Base-by-base conservation (phyloP, 2,888 invertebrate genomes). In the Acanthopleura granulata region DNA sequence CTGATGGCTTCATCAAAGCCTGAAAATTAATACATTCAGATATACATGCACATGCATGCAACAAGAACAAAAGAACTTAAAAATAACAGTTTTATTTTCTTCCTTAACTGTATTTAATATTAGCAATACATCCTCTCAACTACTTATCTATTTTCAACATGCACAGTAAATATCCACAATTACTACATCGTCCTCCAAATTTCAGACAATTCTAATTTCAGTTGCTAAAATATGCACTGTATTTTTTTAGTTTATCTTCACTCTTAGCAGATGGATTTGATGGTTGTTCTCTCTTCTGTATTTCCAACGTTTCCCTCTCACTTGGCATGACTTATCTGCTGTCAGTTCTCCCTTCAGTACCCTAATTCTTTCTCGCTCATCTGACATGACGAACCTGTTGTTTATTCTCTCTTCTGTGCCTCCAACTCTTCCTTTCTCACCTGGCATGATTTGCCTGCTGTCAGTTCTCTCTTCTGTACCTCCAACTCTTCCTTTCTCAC, bases 1-100 rank as follows among this genome's bases (percentile, higher is more conserved):
- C 85, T 86, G 79, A 89, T 74, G 0, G 85, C 87, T 73, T 87
- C 87, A 72, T 89, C 89, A 88, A 88, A 89, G 72, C 84, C 89
- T 89, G 78, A 18, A 57, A 57, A 57, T 22, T 3, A 40, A 40
- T 9, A 40, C 40, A 40, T 9, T n/a, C n/a, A n/a, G n/a, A n/a
- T n/a, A n/a, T n/a, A n/a, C n/a, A n/a, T n/a, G n/a, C n/a, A n/a
- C n/a, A n/a, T n/a, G n/a, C n/a, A n/a, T n/a, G n/a, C n/a, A n/a
- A n/a, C n/a, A n/a, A n/a, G n/a, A n/a, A 40, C 40, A 40, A 3
- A 40, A 9, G 40, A 40, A 40, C 40, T 40, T 40, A 40, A 9
- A 40, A 40, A 40, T 3, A 40, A 9, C 40, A 6, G 3, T 40
- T 40, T 40, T 40, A 40, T 40, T 40, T 40, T 40, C 40, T n/a